Conservation (phyloP, 2,888 invertebrate species). For the Ichneumon xanthorius region DNA sequence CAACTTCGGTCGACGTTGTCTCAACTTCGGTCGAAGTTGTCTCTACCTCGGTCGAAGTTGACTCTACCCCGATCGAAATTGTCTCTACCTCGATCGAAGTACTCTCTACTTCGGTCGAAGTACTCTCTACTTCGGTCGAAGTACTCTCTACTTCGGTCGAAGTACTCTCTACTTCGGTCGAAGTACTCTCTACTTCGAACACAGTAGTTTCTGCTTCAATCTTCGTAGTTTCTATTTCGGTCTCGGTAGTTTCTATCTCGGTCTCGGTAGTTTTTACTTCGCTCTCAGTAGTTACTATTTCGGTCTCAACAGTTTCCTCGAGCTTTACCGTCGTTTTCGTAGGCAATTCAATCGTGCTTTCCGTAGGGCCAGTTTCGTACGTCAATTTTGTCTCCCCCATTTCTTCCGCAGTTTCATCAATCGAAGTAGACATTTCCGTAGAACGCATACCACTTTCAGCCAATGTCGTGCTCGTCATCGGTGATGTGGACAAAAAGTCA, state of each 20-base stretch:
- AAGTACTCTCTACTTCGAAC: not conserved
- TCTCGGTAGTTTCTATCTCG: not conserved
- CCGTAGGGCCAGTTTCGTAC: not conserved
- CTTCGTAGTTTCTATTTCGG: not conserved
- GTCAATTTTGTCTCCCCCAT: not conserved
- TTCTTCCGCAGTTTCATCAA: not conserved
- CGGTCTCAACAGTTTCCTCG: not conserved
- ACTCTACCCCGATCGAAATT: too few species aligned
- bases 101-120: too few species aligned
- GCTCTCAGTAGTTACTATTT: not conserved
- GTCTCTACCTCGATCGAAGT: too few species aligned
- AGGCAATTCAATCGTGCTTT: not conserved
- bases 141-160: too few species aligned
- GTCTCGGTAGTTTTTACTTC: slow-evolving; percentile 7
- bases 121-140: too few species aligned
- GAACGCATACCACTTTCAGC: not conserved
- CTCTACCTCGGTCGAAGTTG: too few species aligned
- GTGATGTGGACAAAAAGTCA: slow-evolving; percentile 43
- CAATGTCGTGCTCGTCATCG: not conserved
- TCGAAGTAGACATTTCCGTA: not conserved
- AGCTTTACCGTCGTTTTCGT: not conserved
- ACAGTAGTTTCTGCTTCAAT: slow-evolving; percentile 69
- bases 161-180: too few species aligned
- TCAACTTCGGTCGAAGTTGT: too few species aligned
- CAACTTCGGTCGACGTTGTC: too few species aligned